phyloP scores from a whole-genome alignment of 92 coral and sea anemone genomes.

The Muricea muricata region DNA sequence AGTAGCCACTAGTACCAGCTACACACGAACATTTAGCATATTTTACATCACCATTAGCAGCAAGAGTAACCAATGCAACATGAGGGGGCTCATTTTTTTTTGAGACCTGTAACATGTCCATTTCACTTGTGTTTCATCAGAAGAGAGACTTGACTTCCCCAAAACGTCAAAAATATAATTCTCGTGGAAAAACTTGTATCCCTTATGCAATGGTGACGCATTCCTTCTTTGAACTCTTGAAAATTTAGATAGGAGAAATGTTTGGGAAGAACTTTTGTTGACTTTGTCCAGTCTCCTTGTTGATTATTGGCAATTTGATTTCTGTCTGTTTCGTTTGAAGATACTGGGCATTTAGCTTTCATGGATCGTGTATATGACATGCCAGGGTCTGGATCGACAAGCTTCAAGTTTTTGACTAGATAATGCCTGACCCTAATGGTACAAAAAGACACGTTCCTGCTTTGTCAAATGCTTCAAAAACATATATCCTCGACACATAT shows the following conservation, averaged over 20 bases:
- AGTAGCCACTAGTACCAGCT: too few relatives aligned
- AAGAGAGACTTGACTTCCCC: too few relatives aligned
- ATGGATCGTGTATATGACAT: conserved; percentile 57
- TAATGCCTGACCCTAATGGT: conserved; percentile 35
- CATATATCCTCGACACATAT: too few relatives aligned
- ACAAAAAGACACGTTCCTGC: too few relatives aligned
- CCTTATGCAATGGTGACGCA: conserved; percentile 62
- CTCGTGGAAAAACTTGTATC: conserved; percentile 71
- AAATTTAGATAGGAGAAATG: conserved; percentile 64
- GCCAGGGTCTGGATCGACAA: conserved; percentile 65
- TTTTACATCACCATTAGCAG: conserved; percentile 46
- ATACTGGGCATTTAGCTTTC: conserved; percentile 59
- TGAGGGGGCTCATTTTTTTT: conserved; percentile 61
- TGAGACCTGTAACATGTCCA: conserved; percentile 68
- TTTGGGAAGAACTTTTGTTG: conserved; percentile 62
- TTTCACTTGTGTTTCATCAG: too few relatives aligned
- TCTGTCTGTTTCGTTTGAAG: too few relatives aligned
- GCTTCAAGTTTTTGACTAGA: conserved; percentile 33
- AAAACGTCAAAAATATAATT: conserved; percentile 67
- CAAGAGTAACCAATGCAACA: conserved; percentile 44
- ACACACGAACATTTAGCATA: conserved; percentile 56
- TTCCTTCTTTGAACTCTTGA: conserved; percentile 50
- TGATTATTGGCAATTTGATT: too few relatives aligned
- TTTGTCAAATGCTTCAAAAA: too few relatives aligned
- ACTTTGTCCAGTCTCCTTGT: conserved; percentile 65